Evolutionary conservation across 2,113 vertebrate genomes (phyloP), one percentile per base, ranked within the genome.

Genomic region (Micronycteris hirsuta): DNA sequence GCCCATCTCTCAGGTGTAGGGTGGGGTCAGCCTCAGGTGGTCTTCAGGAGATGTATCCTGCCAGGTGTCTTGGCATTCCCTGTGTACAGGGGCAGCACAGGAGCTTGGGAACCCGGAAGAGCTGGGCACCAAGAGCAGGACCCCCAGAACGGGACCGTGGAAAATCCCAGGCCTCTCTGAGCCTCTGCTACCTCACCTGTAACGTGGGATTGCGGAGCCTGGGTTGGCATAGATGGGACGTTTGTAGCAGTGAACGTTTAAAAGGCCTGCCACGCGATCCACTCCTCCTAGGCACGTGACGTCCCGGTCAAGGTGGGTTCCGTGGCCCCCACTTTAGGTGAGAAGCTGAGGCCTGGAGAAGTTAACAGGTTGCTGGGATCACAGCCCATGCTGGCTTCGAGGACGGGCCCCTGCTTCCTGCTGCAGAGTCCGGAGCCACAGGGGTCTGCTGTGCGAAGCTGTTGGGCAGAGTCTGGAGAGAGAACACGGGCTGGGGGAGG

Each of bases 31-130:
- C 16, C 1, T 0, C 77, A 41, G 70, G 38, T 80, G 54, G 15
- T 68, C 36, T 12, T 36, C 36, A 11, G 65, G n/a, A 31, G 41
- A 61, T 8, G 20, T 31, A 47, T 70, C 68, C 45, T 58, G 36
- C 8, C 24, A 0, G 14, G 49, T 0, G 6, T 67, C 45, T 67
- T 61, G 47, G 52, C 49, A 4, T 38, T 83, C 52, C 10, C 16
- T 67, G 0, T 1, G n/a, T 58, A 13, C 3, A 6, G 45, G n/a
- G 63, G 17, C 24, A 67, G 33, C 2, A 1, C 0, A 5, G 63
- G 71, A 36, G 20, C 47, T 36, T 4, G 4, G 47, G 49, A 68
- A 22, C 61, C 65, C 26, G 45, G 16, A 73, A 58, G 19, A 56
- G 8, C 49, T 93, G 84, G 41, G 31, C 17, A 14, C 74, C 3